Evolutionary conservation across 2,113 vertebrate species (phyloP), one percentile per base, ranked within the genome.

Genomic region (Oceanites oceanicus): DNA sequence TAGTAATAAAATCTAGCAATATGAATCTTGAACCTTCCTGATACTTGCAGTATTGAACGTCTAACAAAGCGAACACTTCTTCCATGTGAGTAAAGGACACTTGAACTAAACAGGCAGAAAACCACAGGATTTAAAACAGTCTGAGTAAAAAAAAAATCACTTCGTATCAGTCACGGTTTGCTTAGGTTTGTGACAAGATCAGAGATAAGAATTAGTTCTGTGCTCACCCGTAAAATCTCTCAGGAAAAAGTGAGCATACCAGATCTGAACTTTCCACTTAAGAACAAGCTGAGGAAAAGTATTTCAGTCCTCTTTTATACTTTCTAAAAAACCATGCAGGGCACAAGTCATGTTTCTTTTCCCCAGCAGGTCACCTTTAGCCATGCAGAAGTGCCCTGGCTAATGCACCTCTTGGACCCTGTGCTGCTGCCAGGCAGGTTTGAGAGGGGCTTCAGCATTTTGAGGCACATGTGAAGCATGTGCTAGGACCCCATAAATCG

Each of bases 401-500:
- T 50, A 4, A n/a, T 17, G 58, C 53, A 13, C 10, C 44, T 68
- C 36, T 77, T n/a, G 88, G 82, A 40, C 11, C 13, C 17, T 20
- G 2, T 30, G 30, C 67, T 50, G 58, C 62, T 85, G 50, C n/a
- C 32, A 26, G 44, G n/a, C 25, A 10, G 53, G 38, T 38, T n/a
- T 73, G 55, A 25, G 45, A 53, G 25, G 26, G 32, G 19, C 26
- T 49, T 55, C 26, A 8, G 47, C 44, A 8, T 40, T 38, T 15
- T 78, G 52, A 72, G 61, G 40, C 45, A 6, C 29, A 18, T 0
- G 3, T 40, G 29, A 55, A 47, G 36, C 32, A 47, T 63, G 14
- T 36, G 38, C 59, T 42, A 72, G 59, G 50, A 42, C 12, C 50
- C 59, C 14, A 0, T 7, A 16, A 47, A 23, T 55, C 0, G 0